phyloP scores from a whole-genome alignment of 37 sponge, comb jelly and placozoan species.

The Agelas oroides region DNA sequence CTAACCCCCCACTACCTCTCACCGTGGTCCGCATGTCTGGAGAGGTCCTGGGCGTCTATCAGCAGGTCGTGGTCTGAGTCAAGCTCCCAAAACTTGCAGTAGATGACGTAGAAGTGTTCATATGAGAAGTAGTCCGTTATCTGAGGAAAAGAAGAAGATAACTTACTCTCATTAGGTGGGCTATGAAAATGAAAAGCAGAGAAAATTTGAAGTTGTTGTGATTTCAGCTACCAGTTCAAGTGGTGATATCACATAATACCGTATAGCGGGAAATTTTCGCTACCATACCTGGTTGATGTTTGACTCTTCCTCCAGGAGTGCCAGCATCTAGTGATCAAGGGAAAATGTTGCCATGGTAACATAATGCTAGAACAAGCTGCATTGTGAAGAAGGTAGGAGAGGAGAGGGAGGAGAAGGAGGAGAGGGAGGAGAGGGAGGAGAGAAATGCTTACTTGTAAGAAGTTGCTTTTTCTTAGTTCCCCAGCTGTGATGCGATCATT shows the following conservation, averaged over 20 bases:
- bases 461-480: slow-evolving; percentile 89
- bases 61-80: slow-evolving; percentile 94
- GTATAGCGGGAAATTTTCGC: no score
- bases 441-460: slow-evolving; percentile 58
- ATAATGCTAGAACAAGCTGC: no score
- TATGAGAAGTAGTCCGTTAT: slow-evolving; percentile 94
- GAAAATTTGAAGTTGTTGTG: no score
- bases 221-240: no score
- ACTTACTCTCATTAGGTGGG: no score
- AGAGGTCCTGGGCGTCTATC: slow-evolving; percentile 84
- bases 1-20: no score
- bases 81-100: slow-evolving; percentile 99
- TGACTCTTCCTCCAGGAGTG: slow-evolving; percentile 49
- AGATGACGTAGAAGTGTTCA: slow-evolving; percentile 99
- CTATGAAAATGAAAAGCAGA: no score
- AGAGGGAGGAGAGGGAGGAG: no score
- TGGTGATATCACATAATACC: no score
- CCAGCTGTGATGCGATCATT: slow-evolving; percentile 68
- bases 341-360: not conserved
- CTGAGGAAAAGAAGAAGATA: slow-evolving; percentile 21
- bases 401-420: no score
- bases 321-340: slow-evolving; percentile 41
- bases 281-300: slow-evolving; percentile 69
- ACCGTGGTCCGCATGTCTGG: slow-evolving; percentile 88
- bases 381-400: no score